Base-by-base conservation (phyloP, 2,888 invertebrate species). In the Sialis lutaria region DNA sequence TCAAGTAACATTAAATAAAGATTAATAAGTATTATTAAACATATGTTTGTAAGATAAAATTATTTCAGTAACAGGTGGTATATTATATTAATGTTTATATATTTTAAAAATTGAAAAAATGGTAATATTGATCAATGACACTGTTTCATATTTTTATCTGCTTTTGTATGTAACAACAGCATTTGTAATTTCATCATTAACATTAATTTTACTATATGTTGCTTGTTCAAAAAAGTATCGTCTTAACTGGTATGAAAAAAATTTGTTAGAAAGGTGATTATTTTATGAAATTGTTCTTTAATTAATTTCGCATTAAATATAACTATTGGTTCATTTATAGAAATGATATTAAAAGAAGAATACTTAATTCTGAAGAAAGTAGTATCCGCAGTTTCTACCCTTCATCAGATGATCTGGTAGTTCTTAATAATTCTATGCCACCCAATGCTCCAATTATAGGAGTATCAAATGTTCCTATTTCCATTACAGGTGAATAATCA, bases 171-270 rank as follows among this genome's bases (percentile, higher is more conserved):
- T 42, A 4, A 12, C 37, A 5, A 47, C 35, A 9, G 47, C 42
- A 6, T 47, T 47, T 42, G 42, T 47, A 22, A 47, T 47, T 35
- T 34, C 47, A 12, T 31, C 42, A 8, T 9, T 47, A 10, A 32
- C 35, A 34, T 32, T 47, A 30, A 22, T 47, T n/a, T 47, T 47
- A 35, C 32, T 47, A 6, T 47, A 47, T 35, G 47, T 47, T 10
- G 42, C 47, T 6, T 47, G 42, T 35, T 47, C 47, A 12, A 42
- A 22, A 47, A 42, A 42, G 35, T 47, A 40, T 12, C 47, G 47
- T 6, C 31, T 47, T 7, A 47, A 47, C 34, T 47, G 47, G 47
- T 47, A 42, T 35, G 47, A 47, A 42, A 47, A 47, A 42, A 47
- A 47, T 47, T 42, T 47, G 30, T 10, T 47, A 5, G 47, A 47